A percentile compares a stretch with the other conserved stretches of the same genome.
Evolutionary conservation across 2,797 vertebrate species (phyloP).

Genomic region (Pagetopsis macropterus): DNA sequence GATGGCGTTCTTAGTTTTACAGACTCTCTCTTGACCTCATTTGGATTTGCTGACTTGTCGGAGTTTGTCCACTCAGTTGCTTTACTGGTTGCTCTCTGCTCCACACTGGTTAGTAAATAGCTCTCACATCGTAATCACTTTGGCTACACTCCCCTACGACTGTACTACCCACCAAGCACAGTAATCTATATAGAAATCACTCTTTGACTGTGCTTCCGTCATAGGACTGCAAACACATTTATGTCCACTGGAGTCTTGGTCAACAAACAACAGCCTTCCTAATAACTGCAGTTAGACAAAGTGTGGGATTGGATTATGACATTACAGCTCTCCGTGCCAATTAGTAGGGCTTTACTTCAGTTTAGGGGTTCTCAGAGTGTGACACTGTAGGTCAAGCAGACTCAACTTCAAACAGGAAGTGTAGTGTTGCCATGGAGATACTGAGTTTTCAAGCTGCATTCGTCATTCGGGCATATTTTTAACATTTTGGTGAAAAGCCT

Average conservation of each 20-base stretch:
- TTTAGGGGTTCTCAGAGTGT: neutral
- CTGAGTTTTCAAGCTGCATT: neutral
- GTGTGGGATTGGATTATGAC: constrained; percentile 6
- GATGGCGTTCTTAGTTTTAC: constrained; percentile 22
- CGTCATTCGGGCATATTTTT: neutral
- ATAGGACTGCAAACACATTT: constrained; percentile 32
- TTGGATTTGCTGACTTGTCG: constrained; percentile 60
- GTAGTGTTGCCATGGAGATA: neutral
- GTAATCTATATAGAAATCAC: constrained; percentile 77
- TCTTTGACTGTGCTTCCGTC: constrained; percentile 25
- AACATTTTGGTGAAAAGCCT: neutral
- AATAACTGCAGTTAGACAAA: constrained; percentile 21
- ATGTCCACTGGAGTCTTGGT: constrained; percentile 22
- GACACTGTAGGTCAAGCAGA: neutral
- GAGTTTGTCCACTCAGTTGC: constrained; percentile 39
- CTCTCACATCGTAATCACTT: constrained; percentile 49
- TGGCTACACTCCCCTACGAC: constrained; percentile 32
- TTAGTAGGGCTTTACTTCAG: neutral
- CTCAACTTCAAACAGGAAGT: constrained; percentile 7
- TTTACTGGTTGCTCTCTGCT: constrained; percentile 15
- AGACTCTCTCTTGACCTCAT: constrained; percentile 44
- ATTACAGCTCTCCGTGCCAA: neutral
- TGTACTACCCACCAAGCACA: constrained; percentile 29
- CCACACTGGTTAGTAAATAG: constrained; percentile 44
- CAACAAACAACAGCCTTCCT: constrained; percentile 27